Percentiles rank a stretch among this genome's conserved stretches.
Evolutionary conservation across 2,797 vertebrate genomes (phyloP).

Genomic region (Pipistrellus nathusii): DNA sequence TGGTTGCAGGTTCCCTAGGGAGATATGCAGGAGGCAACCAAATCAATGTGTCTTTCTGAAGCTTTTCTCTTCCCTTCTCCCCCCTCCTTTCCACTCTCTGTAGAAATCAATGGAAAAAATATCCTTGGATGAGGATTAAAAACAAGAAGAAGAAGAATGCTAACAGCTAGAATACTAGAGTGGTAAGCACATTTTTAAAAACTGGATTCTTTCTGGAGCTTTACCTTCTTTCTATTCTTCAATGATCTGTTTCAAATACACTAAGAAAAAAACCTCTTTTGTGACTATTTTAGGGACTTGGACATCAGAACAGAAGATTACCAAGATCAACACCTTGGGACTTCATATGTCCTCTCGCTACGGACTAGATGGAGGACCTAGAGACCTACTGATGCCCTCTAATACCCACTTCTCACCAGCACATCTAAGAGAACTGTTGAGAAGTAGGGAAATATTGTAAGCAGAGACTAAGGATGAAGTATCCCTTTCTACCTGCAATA

Average conservation of each 20-base stretch:
- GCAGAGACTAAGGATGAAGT: constrained; percentile 24
- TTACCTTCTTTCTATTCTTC: background rate
- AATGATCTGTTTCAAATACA: background rate
- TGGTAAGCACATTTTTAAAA: constrained; percentile 42
- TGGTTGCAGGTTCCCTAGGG: no score
- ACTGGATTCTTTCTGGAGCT: background rate
- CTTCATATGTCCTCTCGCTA: background rate
- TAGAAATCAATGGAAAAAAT: no score
- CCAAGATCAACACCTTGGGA: background rate
- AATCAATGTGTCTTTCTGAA: no score
- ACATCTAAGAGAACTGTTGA: constrained; percentile 42
- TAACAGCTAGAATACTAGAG: constrained; percentile 3
- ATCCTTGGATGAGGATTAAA: no score
- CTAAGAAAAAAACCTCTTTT: background rate
- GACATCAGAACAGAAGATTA: constrained; percentile 8
- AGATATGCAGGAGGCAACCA: no score
- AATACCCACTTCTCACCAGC: background rate
- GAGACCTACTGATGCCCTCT: background rate
- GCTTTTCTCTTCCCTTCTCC: no score
- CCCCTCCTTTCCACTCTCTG: no score
- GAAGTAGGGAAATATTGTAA: constrained; percentile 58
- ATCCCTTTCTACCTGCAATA: constrained; percentile 41
- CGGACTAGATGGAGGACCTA: background rate
- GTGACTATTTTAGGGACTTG: background rate
- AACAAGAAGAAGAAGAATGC: background rate